Evolutionary conservation across 2,113 vertebrate species (phyloP).

Genomic region (Pangasianodon hypophthalmus): DNA sequence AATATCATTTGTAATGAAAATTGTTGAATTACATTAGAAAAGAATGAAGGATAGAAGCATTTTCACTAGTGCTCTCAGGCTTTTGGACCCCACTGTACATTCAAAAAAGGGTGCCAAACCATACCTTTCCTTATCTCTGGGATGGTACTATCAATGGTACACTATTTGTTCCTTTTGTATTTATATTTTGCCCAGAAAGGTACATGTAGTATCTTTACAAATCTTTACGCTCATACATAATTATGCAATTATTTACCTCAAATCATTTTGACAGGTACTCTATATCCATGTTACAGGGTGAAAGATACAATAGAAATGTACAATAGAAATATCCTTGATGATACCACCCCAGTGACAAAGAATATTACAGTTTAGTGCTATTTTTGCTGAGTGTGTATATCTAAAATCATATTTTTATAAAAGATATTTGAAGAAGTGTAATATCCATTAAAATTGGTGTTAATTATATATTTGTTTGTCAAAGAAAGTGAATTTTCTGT

Average conservation of each 20-base stretch:
- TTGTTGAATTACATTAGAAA: background rate
- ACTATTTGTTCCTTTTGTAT: background rate
- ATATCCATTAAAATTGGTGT: background rate
- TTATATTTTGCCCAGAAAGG: background rate
- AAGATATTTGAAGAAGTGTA: background rate
- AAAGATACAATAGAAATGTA: background rate
- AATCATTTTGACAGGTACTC: background rate
- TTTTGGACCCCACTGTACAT: background rate
- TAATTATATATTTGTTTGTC: background rate
- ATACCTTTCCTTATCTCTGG: background rate
- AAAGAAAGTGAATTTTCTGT: background rate
- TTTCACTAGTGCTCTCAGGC: background rate
- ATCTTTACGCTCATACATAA: background rate
- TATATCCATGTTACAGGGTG: background rate
- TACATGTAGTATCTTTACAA: background rate
- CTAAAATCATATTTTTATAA: background rate
- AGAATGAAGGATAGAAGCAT: background rate
- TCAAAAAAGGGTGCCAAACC: background rate
- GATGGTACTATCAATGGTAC: background rate
- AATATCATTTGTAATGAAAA: background rate
- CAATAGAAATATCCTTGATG: too few relatives aligned
- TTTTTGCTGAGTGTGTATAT: background rate
- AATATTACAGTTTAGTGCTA: background rate
- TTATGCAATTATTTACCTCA: background rate
- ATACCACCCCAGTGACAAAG: background rate